A percentile compares a stretch with the other conserved stretches of the same genome.
Evolutionary conservation across 2,797 vertebrate genomes (phyloP).

Genomic region (Garrulus glandarius): DNA sequence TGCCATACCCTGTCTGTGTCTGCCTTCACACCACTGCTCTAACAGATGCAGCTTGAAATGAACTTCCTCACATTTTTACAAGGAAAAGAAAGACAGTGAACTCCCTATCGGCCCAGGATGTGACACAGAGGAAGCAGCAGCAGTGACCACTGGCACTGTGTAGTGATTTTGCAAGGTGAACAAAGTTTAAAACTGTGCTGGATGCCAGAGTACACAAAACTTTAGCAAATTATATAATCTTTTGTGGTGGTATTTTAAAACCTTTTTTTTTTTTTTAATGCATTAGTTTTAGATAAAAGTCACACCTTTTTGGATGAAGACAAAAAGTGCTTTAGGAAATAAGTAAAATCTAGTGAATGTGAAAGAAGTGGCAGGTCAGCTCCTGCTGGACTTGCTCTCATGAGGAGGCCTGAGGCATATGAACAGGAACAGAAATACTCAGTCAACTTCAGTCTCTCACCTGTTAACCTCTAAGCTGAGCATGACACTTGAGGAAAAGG

Average conservation of each 20-base stretch:
- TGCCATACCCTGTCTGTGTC: background rate
- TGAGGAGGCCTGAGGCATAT: background rate
- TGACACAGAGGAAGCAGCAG: background rate
- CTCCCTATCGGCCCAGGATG: background rate
- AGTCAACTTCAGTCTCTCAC: background rate
- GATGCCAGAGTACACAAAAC: background rate
- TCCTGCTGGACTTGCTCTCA: background rate
- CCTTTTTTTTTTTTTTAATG: background rate
- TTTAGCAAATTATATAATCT: background rate
- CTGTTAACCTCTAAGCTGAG: background rate
- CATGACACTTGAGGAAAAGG: background rate
- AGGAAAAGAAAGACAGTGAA: background rate
- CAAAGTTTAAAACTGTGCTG: background rate
- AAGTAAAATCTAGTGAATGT: background rate
- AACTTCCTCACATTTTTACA: background rate
- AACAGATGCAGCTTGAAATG: background rate
- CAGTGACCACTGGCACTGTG: background rate
- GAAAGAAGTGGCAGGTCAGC: background rate
- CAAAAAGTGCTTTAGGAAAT: background rate
- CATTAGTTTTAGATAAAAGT: background rate
- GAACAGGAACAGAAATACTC: background rate
- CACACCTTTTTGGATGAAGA: background rate
- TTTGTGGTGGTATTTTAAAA: background rate
- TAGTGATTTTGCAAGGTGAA: background rate
- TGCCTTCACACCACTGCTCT: background rate